Base-by-base conservation (phyloP, 1,140 invertebrate genomes). In the Ganaspis sp. region DNA sequence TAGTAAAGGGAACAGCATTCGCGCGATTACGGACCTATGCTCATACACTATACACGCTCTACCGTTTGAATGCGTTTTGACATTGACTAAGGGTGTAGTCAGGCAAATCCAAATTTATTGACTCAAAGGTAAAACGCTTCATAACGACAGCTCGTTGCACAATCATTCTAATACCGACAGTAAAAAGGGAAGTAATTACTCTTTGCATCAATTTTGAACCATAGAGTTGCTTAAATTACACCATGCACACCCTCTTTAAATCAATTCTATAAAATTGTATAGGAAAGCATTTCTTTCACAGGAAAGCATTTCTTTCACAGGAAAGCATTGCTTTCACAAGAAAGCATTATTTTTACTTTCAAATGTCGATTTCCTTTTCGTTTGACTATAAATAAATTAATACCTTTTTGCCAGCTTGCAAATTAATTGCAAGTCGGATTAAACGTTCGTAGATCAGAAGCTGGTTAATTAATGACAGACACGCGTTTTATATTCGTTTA, bases 381-480 rank as follows among this genome's bases (percentile, higher is more conserved):
- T n/a, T n/a, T n/a, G n/a, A n/a, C n/a, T n/a, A n/a, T n/a, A n/a
- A n/a, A n/a, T n/a, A n/a, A n/a, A n/a, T n/a, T n/a, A n/a, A n/a
- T n/a, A n/a, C n/a, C n/a, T n/a, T n/a, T n/a, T n/a, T n/a, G 9
- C 37, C 37, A 38, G 37, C 37, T 38, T 40, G 6, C 21, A 9
- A 54, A 21, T 54, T 6, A 21, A 8, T 19, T 19, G 49, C 5
- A 9, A 4, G 8, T 15, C 1, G 9, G 21, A 58, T 58, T 81
- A 82, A 82, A 83, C 80, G 79, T 79, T 78, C 78, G 69, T 80
- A 53, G 74, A 40, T 75, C 79, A 79, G 77, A 75, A 83, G 85
- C 86, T 82, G 83, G 77, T 87, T 84, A 85, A 89, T 90, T 87
- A 88, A 88, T 89, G 87, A 86, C 86, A 84, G 73, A 77, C 76